A percentile compares a stretch with the other conserved stretches of the same genome.
Conservation (phyloP, 2,113 vertebrate species). For the Butastur rufipennis region DNA sequence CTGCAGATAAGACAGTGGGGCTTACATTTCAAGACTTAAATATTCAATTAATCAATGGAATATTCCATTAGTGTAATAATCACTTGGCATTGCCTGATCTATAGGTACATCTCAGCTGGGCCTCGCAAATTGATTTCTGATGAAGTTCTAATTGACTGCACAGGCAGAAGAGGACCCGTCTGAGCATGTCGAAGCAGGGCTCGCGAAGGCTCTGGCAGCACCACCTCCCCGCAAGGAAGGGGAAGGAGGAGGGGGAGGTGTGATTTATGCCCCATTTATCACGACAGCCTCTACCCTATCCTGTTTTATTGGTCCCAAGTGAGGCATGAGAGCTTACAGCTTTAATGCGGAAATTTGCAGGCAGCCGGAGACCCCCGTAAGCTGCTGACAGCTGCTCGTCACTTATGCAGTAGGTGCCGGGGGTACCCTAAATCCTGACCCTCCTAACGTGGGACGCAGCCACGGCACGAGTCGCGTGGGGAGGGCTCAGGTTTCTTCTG, state of each 20-base stretch:
- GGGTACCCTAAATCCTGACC: constrained; percentile 24
- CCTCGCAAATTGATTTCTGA: constrained; percentile 83
- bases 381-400: constrained; percentile 54
- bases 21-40: constrained; percentile 71
- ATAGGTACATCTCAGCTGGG: constrained; percentile 82
- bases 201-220: constrained; percentile 37
- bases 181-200: constrained; percentile 55
- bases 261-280: constrained; percentile 71
- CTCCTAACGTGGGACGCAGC: neutral
- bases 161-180: constrained; percentile 66
- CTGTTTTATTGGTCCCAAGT: constrained; percentile 70
- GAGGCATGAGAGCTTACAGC: constrained; percentile 48
- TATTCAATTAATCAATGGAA: constrained; percentile 83
- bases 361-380: neutral
- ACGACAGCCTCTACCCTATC: constrained; percentile 51
- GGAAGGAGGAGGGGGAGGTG: constrained; percentile 20
- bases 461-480: neutral
- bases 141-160: constrained; percentile 83
- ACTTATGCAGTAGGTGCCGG: neutral
- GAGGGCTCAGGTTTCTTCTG: neutral
- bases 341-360: constrained; percentile 39
- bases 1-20: neutral
- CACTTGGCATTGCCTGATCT: constrained; percentile 76
- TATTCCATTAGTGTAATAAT: constrained; percentile 82
- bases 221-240: constrained; percentile 25